A percentile compares a stretch with the other conserved stretches of the same genome.
These are phyloP conservation scores for Venustoraphidia nigricollis DNA, from an alignment of 2,888 invertebrate genomes.

Conservation along the genomic window DNA sequence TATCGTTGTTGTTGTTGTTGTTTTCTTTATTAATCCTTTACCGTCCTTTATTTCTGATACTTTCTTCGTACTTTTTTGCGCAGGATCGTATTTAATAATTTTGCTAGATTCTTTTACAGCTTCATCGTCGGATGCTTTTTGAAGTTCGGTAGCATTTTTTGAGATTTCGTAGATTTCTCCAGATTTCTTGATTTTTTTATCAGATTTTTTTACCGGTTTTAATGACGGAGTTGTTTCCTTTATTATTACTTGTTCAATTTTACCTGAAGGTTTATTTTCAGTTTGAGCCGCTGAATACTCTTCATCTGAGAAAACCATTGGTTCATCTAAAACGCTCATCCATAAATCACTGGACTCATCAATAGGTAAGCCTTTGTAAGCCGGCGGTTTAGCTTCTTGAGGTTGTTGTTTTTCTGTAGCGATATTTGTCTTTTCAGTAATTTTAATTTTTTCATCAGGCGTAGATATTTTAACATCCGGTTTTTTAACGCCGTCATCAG, in stretches of 20 bases:
- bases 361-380: constrained; percentile 10
- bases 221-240: too few species aligned
- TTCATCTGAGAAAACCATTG: constrained; percentile 16
- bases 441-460: background rate
- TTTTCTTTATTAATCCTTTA: too few species aligned
- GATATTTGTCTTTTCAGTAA: background rate
- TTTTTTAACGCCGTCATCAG: background rate
- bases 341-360: constrained; percentile 7
- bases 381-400: constrained; percentile 1
- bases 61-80: too few species aligned
- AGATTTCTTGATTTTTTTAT: background rate
- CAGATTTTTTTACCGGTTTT: background rate
- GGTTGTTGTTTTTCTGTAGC: background rate
- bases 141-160: too few species aligned
- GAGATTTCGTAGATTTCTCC: too few species aligned
- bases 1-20: background rate
- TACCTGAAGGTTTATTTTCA: background rate
- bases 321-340: constrained; percentile 9
- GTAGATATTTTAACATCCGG: background rate
- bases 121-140: too few species aligned
- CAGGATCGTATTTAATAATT: too few species aligned
- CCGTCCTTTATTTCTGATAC: too few species aligned
- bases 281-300: constrained; percentile 8
- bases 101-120: too few species aligned
- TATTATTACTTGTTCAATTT: too few species aligned